Percentiles rank a stretch among this genome's conserved stretches.
Conservation (phyloP, 2,888 invertebrate genomes). For the Lasioglossum pauxillum region DNA sequence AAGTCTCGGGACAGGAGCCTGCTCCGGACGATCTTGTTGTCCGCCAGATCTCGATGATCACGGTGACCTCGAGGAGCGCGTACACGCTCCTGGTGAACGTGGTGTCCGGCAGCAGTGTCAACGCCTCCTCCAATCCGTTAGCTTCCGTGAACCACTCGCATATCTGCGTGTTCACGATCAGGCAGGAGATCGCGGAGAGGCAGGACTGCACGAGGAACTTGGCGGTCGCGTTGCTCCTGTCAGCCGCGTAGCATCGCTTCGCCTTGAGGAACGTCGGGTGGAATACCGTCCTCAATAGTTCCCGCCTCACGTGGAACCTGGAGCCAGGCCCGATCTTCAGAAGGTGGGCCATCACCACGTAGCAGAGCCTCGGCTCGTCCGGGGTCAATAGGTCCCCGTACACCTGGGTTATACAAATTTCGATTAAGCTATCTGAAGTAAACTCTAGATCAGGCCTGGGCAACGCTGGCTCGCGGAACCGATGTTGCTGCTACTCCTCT, state of each 20-base stretch:
- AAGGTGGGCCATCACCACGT: conserved; percentile 86
- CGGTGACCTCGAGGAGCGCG: conserved; percentile 87
- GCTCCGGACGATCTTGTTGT: conserved; percentile 78
- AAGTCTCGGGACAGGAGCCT: conserved; percentile 22
- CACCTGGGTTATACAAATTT: conserved; percentile 79
- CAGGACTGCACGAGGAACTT: conserved; percentile 87
- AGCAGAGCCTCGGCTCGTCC: conserved; percentile 86
- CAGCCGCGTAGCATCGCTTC: conserved; percentile 84
- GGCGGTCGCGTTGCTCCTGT: conserved; percentile 85
- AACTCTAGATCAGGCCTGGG: not conserved
- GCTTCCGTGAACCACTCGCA: conserved; percentile 87
- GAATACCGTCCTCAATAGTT: conserved; percentile 87
- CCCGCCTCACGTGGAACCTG: conserved; percentile 86
- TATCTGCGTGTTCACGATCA: conserved; percentile 86
- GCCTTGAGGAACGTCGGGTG: conserved; percentile 87
- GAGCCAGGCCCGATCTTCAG: conserved; percentile 87
- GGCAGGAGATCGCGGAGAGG: conserved; percentile 87
- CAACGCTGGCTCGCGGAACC: too few species aligned
- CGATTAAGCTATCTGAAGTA: not conserved
- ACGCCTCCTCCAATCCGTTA: conserved; percentile 86
- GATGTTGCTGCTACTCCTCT: too few species aligned
- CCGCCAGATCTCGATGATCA: conserved; percentile 87
- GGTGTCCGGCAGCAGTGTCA: conserved; percentile 86
- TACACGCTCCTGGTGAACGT: conserved; percentile 87
- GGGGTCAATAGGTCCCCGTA: conserved; percentile 87